phyloP scores from a whole-genome alignment of 2,113 vertebrate species.

The Puma concolor region DNA sequence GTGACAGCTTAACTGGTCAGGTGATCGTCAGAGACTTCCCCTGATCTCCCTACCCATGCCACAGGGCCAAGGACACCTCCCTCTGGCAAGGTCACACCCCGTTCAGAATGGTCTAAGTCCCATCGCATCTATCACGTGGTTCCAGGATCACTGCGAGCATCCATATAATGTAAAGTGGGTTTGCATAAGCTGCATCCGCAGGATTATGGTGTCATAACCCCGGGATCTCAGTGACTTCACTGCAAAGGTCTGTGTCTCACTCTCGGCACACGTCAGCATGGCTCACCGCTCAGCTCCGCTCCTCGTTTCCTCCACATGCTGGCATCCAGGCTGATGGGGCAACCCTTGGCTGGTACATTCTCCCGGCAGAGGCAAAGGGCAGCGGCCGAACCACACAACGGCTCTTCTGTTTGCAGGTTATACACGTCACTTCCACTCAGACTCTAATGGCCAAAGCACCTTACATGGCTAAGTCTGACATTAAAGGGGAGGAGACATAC shows the following conservation, averaged over 20 bases:
- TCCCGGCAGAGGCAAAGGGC: neutral
- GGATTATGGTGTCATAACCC: neutral
- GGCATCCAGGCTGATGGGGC: neutral
- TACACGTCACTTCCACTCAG: neutral
- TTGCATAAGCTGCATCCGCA: neutral
- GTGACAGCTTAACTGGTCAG: neutral
- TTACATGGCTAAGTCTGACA: neutral
- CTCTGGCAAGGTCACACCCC: neutral
- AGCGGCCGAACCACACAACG: neutral
- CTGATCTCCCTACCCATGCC: neutral
- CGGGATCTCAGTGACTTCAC: neutral
- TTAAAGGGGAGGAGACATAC: neutral
- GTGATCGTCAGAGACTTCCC: neutral
- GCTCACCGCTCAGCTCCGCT: neutral
- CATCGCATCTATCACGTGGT: neutral
- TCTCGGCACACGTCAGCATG: neutral
- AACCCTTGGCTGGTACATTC: no score
- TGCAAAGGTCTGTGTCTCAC: accelerated
- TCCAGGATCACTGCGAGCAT: neutral
- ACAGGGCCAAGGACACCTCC: neutral
- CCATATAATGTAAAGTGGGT: neutral
- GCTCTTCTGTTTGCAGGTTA: neutral
- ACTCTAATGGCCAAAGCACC: neutral
- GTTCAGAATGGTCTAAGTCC: neutral
- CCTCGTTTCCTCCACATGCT: neutral